Base-by-base conservation (phyloP, 2,113 vertebrate species). In the Rhinichthys klamathensis region DNA sequence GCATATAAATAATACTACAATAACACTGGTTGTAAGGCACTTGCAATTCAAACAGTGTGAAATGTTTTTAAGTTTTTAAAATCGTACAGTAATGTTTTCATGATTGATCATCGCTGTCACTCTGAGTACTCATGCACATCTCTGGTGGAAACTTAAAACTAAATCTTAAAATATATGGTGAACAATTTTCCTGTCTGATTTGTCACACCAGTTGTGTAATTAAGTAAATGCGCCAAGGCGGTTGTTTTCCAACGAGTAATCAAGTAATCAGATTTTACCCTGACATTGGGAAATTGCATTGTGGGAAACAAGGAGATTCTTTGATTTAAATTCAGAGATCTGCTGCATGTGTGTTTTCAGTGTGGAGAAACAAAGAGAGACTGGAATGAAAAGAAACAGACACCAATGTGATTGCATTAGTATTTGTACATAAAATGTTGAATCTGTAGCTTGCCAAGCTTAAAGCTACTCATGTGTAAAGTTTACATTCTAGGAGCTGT, bases 261-360 rank as follows among this genome's bases (percentile, higher is more conserved):
- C 79, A 69, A 81, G 44, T 32, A 51, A 69, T 81, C 61, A 32
- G 27, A 25, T 69, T 81, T 69, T 67, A 81, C 30, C 63, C 58
- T 46, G 78, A 80, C n/a, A 8, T 27, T 63, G 16, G 38, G 58
- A 69, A 51, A 81, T 32, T 67, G 79, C 44, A 81, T 67, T 69
- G 79, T 81, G 78, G 77, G 58, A 44, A 12, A 63, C 25, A 44
- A 81, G 41, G 18, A 32, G 79, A 63, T 83, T 75, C 41, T 49
- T 85, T 65, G 27, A 41, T 75, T 61, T 84, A 89, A 80, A 58
- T 78, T 70, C 75, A 80, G 58, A 32, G 41, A 49, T 23, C 6
- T 80, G 78, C 79, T 51, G 41, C 12, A 16, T 61, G 13, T 80
- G 56, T 6, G 46, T 30, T 76, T 76, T 76, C 6, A 30, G 25